Evolutionary conservation across 1,140 invertebrate species (phyloP), one percentile per base, ranked within the genome.

Genomic region (Drosophila paulistorum): DNA sequence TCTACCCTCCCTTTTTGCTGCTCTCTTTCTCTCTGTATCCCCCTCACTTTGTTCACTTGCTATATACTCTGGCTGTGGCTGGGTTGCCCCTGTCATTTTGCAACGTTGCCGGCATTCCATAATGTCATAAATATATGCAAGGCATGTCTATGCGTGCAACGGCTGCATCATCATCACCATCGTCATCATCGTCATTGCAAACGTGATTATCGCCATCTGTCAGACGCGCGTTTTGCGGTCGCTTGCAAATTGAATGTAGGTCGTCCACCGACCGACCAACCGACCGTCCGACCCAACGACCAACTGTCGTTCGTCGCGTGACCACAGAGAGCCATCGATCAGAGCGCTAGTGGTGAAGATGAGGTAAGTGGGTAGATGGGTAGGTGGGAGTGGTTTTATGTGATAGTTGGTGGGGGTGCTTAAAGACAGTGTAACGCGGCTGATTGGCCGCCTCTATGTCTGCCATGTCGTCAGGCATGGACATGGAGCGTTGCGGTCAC

Each of bases 181-280:
- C 48, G 65, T 66, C 63, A 30, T 66, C 45, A 68, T 71, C 48
- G 65, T 66, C 63, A 68, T 61, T 45, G 57, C 33, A 39, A 26
- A 35, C 54, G 66, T 66, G 60, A 69, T 85, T 81, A 85, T 81
- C 83, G 83, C 83, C 79, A 87, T 74, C 79, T 86, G 83, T 89
- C 83, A 81, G 84, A 89, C 79, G 39, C 26, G 77, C 79, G 73
- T 71, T 89, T 89, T 87, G 83, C 83, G 83, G 83, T 83, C 71
- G 71, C 68, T 72, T 65, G 85, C 80, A 87, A 87, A 87, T 87
- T 87, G 84, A 87, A 87, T 87, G 84, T 87, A 84, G 84, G 84
- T 87, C 84, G 82, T 42, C 67, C 75, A 42, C 74, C 66, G 37
- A 39, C 37, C 4, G 51, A 70, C 59, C 35, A 11, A 39, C 37